phyloP scores from a whole-genome alignment of 2,113 vertebrate genomes.

The Glaucidium brasilianum region DNA sequence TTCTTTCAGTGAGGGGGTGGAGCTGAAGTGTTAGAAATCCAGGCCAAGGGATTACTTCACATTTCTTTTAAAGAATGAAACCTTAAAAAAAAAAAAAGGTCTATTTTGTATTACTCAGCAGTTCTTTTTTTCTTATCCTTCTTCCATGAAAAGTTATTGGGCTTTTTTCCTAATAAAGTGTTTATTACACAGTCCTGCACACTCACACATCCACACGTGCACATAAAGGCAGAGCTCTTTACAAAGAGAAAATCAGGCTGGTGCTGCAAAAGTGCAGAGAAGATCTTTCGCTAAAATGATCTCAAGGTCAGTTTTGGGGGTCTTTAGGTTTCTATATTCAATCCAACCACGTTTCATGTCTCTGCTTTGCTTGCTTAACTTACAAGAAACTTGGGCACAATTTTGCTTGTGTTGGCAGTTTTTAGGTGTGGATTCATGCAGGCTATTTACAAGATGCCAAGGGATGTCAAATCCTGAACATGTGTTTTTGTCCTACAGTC shows the following conservation, averaged over 20 bases:
- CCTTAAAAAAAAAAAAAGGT: background rate
- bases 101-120: constrained; percentile 64
- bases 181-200: constrained; percentile 28
- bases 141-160: background rate
- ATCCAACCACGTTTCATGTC: constrained; percentile 72
- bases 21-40: constrained; percentile 23
- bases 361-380: constrained; percentile 79
- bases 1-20: background rate
- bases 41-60: constrained; percentile 21
- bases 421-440: constrained; percentile 78
- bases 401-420: constrained; percentile 81
- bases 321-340: constrained; percentile 76
- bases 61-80: constrained; percentile 13
- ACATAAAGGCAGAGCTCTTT: background rate
- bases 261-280: constrained; percentile 41
- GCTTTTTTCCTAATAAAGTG: background rate
- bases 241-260: constrained; percentile 29
- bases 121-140: background rate
- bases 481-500: constrained; percentile 75
- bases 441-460: constrained; percentile 83
- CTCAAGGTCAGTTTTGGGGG: constrained; percentile 74
- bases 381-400: constrained; percentile 77
- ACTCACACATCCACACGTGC: background rate
- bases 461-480: constrained; percentile 78
- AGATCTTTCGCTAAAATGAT: constrained; percentile 68